Evolutionary conservation across 2,113 vertebrate genomes (phyloP), one percentile per base, ranked within the genome.

Genomic region (Ageneiosus marmoratus): DNA sequence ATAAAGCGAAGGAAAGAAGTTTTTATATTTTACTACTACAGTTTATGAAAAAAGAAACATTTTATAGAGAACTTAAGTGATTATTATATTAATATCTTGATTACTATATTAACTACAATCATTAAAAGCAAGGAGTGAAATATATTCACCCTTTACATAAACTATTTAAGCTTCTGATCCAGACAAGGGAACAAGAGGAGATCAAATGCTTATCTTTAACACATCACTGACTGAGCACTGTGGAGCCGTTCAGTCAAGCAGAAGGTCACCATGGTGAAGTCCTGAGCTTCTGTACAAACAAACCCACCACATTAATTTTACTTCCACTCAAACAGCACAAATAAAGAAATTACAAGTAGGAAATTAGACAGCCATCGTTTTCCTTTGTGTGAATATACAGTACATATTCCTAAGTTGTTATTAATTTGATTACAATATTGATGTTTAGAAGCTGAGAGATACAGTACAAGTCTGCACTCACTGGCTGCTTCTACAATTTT

Each of bases 151-250:
- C 2, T 63, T 29, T 65, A 22, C 8, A 37, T 37, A 4, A 37
- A 67, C 62, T 20, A 41, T 5, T 9, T 24, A 41, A 18, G 27
- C 20, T n/a, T 12, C 12, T 48, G 24, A 11, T 51, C 27, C 50
- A 46, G 82, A 81, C 73, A 32, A 11, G 83, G 80, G 86, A 92
- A 92, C 81, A 90, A 85, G 91, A 85, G 89, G 89, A 85, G 91
- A 87, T 90, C 85, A 90, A 91, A 90, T 90, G 89, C 73, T 80
- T 82, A 86, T 72, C 55, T 88, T 88, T 84, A 82, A 56, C 85
- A 82, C 83, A 73, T 86, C 88, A 86, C 81, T 89, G 81, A 58
- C 87, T 85, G 86, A 60, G 50, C 65, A 70, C 22, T 55, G 50
- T 70, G 44, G 20, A 77, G 32, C 8, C 2, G 44, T 22, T 44